Conservation (phyloP, 2,113 vertebrate species). For the Heterotilapia buettikoferi region DNA sequence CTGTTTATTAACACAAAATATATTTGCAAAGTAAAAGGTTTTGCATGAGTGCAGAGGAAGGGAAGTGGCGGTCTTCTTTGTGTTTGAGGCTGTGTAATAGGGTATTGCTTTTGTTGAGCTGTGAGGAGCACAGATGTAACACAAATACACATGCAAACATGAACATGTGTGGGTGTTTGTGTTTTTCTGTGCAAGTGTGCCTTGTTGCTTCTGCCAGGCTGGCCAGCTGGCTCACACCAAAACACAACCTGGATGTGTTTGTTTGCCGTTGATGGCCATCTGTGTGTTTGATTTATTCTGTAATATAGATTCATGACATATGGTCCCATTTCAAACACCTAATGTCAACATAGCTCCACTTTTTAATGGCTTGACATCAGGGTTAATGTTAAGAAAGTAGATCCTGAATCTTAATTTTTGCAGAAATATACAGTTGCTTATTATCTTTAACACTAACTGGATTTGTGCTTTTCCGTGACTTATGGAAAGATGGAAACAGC, state of each 20-base stretch:
- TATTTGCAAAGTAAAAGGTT: neutral
- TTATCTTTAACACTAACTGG: neutral
- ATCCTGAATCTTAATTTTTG: neutral
- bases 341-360: constrained; percentile 3
- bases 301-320: constrained; percentile 50
- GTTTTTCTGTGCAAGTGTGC: neutral
- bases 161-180: neutral
- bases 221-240: constrained; percentile 61
- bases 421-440: neutral
- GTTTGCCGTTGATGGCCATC: constrained; percentile 51
- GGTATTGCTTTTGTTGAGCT: neutral
- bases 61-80: neutral
- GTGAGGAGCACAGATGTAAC: constrained; percentile 1
- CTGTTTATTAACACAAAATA: neutral
- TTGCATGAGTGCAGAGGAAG: neutral
- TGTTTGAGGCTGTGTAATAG: neutral
- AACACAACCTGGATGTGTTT: constrained; percentile 77
- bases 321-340: constrained; percentile 28
- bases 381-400: neutral
- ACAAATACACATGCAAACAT: neutral
- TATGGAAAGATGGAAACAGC: neutral
- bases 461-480: neutral
- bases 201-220: constrained; percentile 65
- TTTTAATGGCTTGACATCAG: constrained; percentile 1
- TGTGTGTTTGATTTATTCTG: constrained; percentile 50